Conservation (phyloP, 1,140 invertebrate genomes). For the Oryzaephilus surinamensis region DNA sequence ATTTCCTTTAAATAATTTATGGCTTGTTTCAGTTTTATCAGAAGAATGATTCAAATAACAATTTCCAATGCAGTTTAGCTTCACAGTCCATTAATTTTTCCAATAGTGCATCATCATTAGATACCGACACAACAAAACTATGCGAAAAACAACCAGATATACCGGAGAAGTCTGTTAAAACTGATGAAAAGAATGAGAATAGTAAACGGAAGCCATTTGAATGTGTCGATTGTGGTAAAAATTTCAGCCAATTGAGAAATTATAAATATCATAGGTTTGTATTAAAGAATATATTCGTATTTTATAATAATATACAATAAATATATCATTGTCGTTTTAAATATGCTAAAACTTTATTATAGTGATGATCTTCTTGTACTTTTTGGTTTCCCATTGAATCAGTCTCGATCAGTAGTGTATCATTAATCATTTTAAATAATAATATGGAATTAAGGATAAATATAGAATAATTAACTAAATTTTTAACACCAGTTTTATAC, state of each 20-base stretch:
- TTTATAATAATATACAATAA: not conserved
- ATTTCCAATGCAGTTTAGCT: conserved; percentile 9
- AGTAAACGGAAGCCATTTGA: conserved; percentile 54
- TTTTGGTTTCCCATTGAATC: no score
- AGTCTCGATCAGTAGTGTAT: no score
- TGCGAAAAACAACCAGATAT: not conserved
- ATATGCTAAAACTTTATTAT: no score
- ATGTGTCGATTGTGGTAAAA: conserved; percentile 65
- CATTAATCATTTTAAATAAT: no score
- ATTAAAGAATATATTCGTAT: conserved; percentile 1
- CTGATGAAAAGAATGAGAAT: conserved; percentile 16
- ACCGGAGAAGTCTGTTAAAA: conserved; percentile 28
- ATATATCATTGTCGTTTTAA: no score
- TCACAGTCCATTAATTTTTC: not conserved
- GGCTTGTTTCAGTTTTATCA: no score
- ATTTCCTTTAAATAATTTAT: conserved; percentile 1
- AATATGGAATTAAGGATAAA: no score
- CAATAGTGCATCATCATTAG: not conserved
- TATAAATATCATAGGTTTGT: conserved; percentile 59
- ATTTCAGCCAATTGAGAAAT: conserved; percentile 65
- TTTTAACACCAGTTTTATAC: no score
- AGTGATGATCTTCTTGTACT: no score
- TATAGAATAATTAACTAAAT: no score
- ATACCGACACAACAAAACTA: conserved; percentile 3
- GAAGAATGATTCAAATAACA: conserved; percentile 26